Percentiles rank a stretch among this genome's conserved stretches.
Evolutionary conservation across 2,113 vertebrate species (phyloP).

Genomic region (Carassius carassius): DNA sequence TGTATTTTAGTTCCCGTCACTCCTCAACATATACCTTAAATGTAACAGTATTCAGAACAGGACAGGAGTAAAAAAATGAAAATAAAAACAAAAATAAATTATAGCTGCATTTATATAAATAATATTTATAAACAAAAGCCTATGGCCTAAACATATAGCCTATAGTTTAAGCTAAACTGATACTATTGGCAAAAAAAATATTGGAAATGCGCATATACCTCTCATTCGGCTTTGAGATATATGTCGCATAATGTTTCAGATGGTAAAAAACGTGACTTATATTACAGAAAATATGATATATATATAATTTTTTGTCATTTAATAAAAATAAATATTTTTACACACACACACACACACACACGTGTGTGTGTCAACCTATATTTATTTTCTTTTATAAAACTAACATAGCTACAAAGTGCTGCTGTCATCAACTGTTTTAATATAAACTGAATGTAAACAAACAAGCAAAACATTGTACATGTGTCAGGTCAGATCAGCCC

Average conservation of each 20-base stretch:
- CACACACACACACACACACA: too few species aligned
- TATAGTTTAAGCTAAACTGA: neutral
- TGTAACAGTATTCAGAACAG: neutral
- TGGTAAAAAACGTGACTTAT: too few species aligned
- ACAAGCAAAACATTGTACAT: neutral
- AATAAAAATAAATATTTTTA: too few species aligned
- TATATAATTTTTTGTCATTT: too few species aligned
- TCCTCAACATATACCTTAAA: neutral
- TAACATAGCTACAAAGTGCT: neutral
- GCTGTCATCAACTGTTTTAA: neutral
- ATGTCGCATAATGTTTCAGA: too few species aligned
- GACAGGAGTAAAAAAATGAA: neutral
- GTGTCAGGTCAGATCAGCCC: neutral
- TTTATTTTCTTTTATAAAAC: too few species aligned
- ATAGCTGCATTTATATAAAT: neutral
- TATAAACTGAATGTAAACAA: neutral
- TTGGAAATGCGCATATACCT: neutral
- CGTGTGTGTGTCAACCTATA: too few species aligned
- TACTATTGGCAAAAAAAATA: neutral
- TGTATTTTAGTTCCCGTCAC: neutral
- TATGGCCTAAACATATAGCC: neutral
- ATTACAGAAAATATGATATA: too few species aligned
- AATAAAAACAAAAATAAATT: neutral
- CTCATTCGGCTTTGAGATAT: too few species aligned
- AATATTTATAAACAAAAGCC: neutral